These are phyloP conservation scores for Henicopernis longicauda DNA, from an alignment of 2,113 vertebrate genomes.

Conservation along the genomic window DNA sequence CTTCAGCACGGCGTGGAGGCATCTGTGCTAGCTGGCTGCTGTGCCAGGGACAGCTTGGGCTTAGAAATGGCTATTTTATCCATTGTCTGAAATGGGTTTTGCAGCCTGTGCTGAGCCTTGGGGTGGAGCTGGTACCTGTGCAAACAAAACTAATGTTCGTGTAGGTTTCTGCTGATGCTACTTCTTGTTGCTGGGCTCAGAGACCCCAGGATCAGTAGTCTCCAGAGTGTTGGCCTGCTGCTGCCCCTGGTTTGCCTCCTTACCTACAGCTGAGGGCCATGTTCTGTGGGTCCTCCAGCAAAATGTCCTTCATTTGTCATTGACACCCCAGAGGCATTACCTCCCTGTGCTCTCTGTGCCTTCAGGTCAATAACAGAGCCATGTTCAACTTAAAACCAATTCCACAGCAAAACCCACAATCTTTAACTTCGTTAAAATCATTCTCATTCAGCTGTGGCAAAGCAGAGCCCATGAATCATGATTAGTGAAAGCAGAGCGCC, in stretches of 20 bases:
- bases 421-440: conserved; percentile 10
- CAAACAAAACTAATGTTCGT: fast-evolving
- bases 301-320: neutral
- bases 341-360: neutral
- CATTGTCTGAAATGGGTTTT: neutral
- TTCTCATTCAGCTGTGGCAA: neutral
- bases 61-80: fast-evolving
- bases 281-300: neutral
- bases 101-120: neutral
- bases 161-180: neutral
- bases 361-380: neutral
- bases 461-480: neutral
- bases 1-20: fast-evolving
- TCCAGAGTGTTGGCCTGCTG: neutral
- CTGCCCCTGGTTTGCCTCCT: neutral
- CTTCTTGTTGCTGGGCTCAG: fast-evolving
- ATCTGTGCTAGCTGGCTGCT: neutral
- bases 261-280: fast-evolving
- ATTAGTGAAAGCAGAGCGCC: neutral
- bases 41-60: fast-evolving
- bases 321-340: neutral
- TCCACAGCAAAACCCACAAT: neutral
- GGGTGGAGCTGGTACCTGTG: neutral
- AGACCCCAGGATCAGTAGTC: neutral
- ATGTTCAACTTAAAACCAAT: neutral